Percentiles rank a stretch among this genome's conserved stretches.
phyloP scores from a whole-genome alignment of 30 jellyfish, hydroid and myxozoan species.

The Haliclystus octoradiatus region DNA sequence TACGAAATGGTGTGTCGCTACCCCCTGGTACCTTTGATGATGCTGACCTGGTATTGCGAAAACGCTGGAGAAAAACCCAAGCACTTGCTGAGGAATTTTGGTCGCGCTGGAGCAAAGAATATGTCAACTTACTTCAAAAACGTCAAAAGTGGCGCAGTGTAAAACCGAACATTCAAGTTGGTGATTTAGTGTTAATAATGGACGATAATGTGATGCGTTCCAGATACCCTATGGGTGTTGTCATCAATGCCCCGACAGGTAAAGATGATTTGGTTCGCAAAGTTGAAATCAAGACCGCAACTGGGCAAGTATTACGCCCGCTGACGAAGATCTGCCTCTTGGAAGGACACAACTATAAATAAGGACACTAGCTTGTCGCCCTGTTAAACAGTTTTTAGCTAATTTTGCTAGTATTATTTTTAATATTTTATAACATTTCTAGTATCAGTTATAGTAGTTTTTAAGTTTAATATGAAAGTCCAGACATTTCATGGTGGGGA shows the following conservation, averaged over 20 bases:
- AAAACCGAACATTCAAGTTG: constrained; percentile 7
- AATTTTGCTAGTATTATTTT: no score
- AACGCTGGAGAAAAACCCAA: constrained; percentile 24
- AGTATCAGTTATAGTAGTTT: no score
- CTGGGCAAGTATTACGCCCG: no score
- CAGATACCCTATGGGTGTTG: constrained; percentile 18
- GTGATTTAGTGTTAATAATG: constrained; percentile 13
- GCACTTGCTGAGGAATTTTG: constrained; percentile 11
- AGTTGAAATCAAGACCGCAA: background rate
- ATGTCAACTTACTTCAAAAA: background rate
- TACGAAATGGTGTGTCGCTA: constrained; percentile 14
- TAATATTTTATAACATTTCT: no score
- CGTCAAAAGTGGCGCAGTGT: constrained; percentile 9
- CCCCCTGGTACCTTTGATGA: constrained; percentile 25
- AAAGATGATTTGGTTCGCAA: background rate
- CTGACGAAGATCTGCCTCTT: no score
- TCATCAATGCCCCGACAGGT: background rate
- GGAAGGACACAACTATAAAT: no score
- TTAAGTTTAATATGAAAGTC: no score
- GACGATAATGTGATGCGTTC: constrained; percentile 6
- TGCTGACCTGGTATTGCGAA: constrained; percentile 16
- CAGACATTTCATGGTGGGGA: no score
- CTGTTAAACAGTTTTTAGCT: no score
- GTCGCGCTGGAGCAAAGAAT: constrained; percentile 30
- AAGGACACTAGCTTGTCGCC: no score